Base-by-base conservation (phyloP, 2,888 invertebrate species). In the Sinohyriopsis cumingii region DNA sequence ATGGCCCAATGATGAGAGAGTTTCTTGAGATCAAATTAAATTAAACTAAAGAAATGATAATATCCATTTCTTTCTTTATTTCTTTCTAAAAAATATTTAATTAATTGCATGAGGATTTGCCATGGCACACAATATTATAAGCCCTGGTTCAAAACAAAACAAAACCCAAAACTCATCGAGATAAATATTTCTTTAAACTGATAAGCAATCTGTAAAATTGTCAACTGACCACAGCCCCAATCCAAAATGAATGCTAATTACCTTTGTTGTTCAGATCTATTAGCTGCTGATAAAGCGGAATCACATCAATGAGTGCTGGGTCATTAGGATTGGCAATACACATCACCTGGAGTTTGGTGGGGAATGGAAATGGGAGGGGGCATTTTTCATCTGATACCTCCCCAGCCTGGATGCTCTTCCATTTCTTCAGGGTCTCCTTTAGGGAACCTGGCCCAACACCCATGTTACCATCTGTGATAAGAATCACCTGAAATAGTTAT, bases 281-380 rank as follows among this genome's bases (percentile, higher is more conserved):
- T 57, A 97, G 91, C 88, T 94, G 93, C 88, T 96, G 95, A 89
- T 95, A 95, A 12, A 94, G 89, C 12, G 94, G 93, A 89, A 94
- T 91, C 24, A 94, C 93, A 91, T 89, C 82, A 72, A 86, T 85
- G 7, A 90, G 75, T 45, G 86, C 86, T 7, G 89, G 79, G 61
- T 91, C 91, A 69, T 82, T 82, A 15, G 87, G 85, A 70, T 87
- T 86, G 63, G 87, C 85, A 18, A 92, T 82, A 71, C 90, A 90
- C 54, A 92, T 84, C 25, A 92, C 84, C 74, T 91, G 95, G 76
- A 97, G 92, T 90, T 95, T 95, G 65, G 94, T 94, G 19, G 95
- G 94, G 88, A 94, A 95, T 18, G 94, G 92, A 82, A 95, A 95
- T 9, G 95, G 95, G 55, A 96, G 88, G 54, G 95, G 95, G 79